A percentile compares a stretch with the other conserved stretches of the same genome.
These are phyloP conservation scores for Gymnocheta viridis DNA, from an alignment of 2,888 invertebrate genomes.

Conservation along the genomic window DNA sequence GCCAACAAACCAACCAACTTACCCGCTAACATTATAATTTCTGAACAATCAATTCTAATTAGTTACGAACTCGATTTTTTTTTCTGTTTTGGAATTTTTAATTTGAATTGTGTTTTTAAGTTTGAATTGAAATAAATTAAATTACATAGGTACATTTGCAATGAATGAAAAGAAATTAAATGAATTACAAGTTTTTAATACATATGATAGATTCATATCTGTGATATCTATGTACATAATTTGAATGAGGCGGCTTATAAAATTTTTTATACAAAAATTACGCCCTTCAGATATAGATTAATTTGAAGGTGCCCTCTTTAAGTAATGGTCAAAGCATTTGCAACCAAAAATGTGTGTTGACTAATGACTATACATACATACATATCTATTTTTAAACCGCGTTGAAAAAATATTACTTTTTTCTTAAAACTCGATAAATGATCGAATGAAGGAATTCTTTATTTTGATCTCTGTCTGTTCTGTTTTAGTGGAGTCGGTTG, in stretches of 20 bases:
- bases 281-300: background rate
- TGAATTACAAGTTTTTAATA: background rate
- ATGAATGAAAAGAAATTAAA: background rate
- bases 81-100: conserved; percentile 14
- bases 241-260: too few species aligned
- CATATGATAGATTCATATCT: background rate
- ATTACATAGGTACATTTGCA: background rate
- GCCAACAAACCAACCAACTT: conserved; percentile 10
- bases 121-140: background rate
- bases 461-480: too few species aligned
- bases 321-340: too few species aligned
- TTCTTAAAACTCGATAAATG: too few species aligned
- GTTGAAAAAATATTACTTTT: too few species aligned
- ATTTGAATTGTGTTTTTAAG: too few species aligned
- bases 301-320: background rate
- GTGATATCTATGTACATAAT: too few species aligned
- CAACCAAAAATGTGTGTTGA: too few species aligned
- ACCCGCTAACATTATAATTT: conserved; percentile 56
- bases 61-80: conserved; percentile 19
- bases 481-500: too few species aligned
- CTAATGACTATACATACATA: too few species aligned
- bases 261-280: background rate
- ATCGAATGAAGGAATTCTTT: too few species aligned
- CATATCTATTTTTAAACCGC: too few species aligned
- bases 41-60: conserved; percentile 28